Percentiles rank a stretch among this genome's conserved stretches.
Conservation (phyloP, 2,113 vertebrate species). For the Lepidothrix coronata region DNA sequence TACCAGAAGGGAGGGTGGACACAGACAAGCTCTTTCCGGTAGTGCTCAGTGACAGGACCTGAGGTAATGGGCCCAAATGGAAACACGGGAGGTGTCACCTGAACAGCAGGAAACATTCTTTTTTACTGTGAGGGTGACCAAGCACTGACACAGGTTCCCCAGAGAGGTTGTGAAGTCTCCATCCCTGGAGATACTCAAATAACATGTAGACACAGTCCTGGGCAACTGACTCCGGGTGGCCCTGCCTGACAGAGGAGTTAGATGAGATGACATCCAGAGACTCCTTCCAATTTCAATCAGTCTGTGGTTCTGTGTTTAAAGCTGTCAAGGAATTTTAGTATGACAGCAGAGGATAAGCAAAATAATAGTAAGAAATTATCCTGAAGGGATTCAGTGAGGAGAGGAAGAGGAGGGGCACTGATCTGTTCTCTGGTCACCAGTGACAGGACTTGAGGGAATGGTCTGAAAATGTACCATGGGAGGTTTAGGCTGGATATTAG, state of each 20-base stretch:
- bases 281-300: neutral
- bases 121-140: neutral
- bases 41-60: neutral
- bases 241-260: neutral
- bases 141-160: neutral
- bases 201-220: neutral
- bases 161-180: neutral
- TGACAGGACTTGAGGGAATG: fast-evolving
- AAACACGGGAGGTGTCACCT: neutral
- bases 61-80: neutral
- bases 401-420: neutral
- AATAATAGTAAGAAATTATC: neutral
- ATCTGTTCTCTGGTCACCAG: neutral
- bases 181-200: neutral
- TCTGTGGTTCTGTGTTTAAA: neutral
- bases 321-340: neutral
- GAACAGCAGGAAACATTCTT: neutral
- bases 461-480: fast-evolving
- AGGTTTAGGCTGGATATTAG: fast-evolving
- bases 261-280: neutral
- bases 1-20: neutral
- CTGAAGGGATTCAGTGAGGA: neutral
- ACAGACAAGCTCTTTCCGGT: neutral
- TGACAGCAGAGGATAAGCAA: neutral
- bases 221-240: neutral